Evolutionary conservation across 1,140 invertebrate genomes (phyloP), one percentile per base, ranked within the genome.

Genomic region (Sinonovacula constricta): DNA sequence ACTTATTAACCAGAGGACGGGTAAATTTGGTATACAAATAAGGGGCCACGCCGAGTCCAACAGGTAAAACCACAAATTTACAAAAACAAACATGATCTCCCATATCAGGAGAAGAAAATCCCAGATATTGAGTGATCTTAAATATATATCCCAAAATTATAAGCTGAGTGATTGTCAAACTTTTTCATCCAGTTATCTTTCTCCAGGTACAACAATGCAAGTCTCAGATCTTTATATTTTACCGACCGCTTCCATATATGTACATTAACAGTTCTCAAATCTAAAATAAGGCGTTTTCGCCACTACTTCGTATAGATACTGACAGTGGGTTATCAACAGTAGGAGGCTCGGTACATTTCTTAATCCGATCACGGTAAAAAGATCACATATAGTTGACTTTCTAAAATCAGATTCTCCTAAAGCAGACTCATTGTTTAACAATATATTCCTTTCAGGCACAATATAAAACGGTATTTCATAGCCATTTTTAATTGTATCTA

Each of bases 211-310:
- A 39, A 36, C 28, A 57, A 54, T 2, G 74, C 67, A 18, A 62
- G 3, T 5, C 63, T 15, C 15, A 67, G 36, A 74, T 78, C 69
- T 30, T 71, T 65, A 39, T 66, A 72, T 60, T 67, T 59, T 22
- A 78, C 34, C 34, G 33, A 59, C n/a, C 18, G 24, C 54, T 81
- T 78, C 62, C 74, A 68, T 33, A 71, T 5, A 79, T 79, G 56
- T 39, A 22, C 24, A 24, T 81, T 77, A 0, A 77, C 67, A n/a
- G 66, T 34, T n/a, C 74, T 28, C 56, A 81, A 68, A 63, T 81
- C 80, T 53, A 81, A 53, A 56, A 81, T 78, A 1, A 81, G 39
- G 0, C 80, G 60, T 56, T 66, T 70, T 78, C 72, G 1, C 68
- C 80, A n/a, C n/a, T n/a, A n/a, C n/a, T n/a, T n/a, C n/a, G n/a